Evolutionary conservation across 1,140 invertebrate genomes (phyloP), one percentile per base, ranked within the genome.

Genomic region (Ips nitidus): DNA sequence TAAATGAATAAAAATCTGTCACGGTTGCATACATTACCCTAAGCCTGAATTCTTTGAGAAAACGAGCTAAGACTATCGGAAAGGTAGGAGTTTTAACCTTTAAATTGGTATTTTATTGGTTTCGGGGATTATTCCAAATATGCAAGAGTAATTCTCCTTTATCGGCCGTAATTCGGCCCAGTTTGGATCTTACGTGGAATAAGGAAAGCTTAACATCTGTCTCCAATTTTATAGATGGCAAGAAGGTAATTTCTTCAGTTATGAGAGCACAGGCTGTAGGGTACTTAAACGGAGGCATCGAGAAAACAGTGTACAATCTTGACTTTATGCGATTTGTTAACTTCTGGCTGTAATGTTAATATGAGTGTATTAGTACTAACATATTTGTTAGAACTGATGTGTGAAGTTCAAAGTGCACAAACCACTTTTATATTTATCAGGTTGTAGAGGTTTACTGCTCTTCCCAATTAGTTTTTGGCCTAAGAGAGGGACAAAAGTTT

Each of bases 221-320:
- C 65, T 67, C 65, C 56, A 67, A 67, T 67, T 67, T 67, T 67
- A 67, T 67, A 67, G 65, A 67, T 67, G 65, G 42, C 57, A 67
- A 67, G 56, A 60, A 59, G 65, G 65, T 60, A 67, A 67, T 67
- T 67, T 60, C 65, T 52, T 60, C 65, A 50, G 56, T 67, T 67
- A 67, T 67, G 45, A 56, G 53, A 59, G 65, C 65, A 67, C 65
- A 67, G 65, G 40, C 56, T 43, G 64, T 3, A 38, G 52, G 64
- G 64, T 66, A 43, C 53, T 66, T 66, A 66, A 66, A 52, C 40
- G 40, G 38, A 59, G 61, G 45, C 36, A 66, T 37, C 37, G 61
- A 64, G 59, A 41, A 59, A 47, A 60, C 57, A 42, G 7, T 37
- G 40, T 42, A 39, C 39, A 7, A 39, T 52, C 40, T 52, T 50